These are phyloP conservation scores for Meles meles DNA, from an alignment of 2,113 vertebrate genomes.

Conservation along the genomic window DNA sequence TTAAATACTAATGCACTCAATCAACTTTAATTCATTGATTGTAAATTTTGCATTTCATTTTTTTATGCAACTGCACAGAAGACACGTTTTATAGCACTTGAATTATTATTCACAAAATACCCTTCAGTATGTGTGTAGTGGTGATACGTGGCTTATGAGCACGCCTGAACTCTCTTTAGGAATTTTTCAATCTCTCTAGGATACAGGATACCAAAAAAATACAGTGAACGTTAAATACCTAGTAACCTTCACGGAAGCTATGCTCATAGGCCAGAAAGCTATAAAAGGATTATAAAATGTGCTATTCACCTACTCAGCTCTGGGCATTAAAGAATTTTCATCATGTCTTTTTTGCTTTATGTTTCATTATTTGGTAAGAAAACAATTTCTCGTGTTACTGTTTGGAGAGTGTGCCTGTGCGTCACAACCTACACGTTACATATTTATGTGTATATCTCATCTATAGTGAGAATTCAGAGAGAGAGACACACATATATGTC, in stretches of 20 bases:
- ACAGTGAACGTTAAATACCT: constrained; percentile 27
- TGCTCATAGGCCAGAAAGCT: constrained; percentile 2
- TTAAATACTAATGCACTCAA: constrained; percentile 47
- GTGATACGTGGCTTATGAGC: background rate
- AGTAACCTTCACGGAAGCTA: constrained; percentile 18
- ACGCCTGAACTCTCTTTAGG: background rate
- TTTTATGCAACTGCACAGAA: constrained; percentile 1
- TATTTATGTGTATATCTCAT: background rate
- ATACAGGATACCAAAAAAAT: background rate
- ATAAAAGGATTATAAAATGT: constrained; percentile 15
- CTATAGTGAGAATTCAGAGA: background rate
- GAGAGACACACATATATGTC: background rate
- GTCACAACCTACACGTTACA: background rate
- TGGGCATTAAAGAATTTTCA: constrained; percentile 8
- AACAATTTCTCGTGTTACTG: background rate
- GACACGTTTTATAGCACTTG: background rate
- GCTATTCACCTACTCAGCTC: background rate
- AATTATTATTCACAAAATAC: constrained; percentile 45
- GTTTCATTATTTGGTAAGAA: constrained; percentile 1
- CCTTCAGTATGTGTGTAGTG: background rate
- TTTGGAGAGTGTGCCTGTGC: background rate
- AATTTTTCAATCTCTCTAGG: constrained; percentile 25
- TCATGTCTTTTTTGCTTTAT: constrained; percentile 20
- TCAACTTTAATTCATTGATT: constrained; percentile 47
- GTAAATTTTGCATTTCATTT: constrained; percentile 17